These are phyloP conservation scores for Nomia melanderi DNA, from an alignment of 1,140 invertebrate genomes.

Conservation along the genomic window DNA sequence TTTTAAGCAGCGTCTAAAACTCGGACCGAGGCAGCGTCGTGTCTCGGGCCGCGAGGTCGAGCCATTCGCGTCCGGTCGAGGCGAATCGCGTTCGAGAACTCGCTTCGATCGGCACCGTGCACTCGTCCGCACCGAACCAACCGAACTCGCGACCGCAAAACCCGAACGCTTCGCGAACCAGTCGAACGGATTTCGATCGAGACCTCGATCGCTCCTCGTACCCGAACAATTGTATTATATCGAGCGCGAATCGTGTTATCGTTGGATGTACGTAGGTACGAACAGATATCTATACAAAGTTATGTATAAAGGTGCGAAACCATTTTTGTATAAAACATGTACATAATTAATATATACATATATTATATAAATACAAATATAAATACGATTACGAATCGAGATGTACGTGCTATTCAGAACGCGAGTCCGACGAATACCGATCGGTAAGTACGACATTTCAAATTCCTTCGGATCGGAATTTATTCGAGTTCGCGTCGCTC, in stretches of 20 bases:
- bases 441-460: slow-evolving; percentile 1
- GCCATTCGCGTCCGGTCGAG: slow-evolving; percentile 4
- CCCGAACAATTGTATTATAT: slow-evolving; percentile 75
- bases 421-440: no score
- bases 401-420: slow-evolving; percentile 37
- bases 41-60: background rate
- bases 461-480: no score
- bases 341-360: slow-evolving; percentile 76
- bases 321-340: slow-evolving; percentile 77
- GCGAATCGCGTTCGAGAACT: slow-evolving; percentile 33
- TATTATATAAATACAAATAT: slow-evolving; percentile 57
- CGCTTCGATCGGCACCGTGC: slow-evolving; percentile 61
- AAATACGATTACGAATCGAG: slow-evolving; percentile 52
- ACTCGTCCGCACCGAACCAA: slow-evolving; percentile 7
- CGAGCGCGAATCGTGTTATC: slow-evolving; percentile 48
- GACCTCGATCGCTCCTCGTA: slow-evolving; percentile 64
- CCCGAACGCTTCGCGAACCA: background rate
- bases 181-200: slow-evolving; percentile 39
- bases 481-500: no score
- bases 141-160: background rate
- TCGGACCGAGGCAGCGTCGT: slow-evolving; percentile 37
- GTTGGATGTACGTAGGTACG: slow-evolving; percentile 51
- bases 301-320: slow-evolving; percentile 74
- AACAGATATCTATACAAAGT: slow-evolving; percentile 71
- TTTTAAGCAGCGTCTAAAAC: slow-evolving; percentile 70